Evolutionary conservation across 2,888 invertebrate species (phyloP), one percentile per base, ranked within the genome.

Genomic region (Brachylomia viminalis): DNA sequence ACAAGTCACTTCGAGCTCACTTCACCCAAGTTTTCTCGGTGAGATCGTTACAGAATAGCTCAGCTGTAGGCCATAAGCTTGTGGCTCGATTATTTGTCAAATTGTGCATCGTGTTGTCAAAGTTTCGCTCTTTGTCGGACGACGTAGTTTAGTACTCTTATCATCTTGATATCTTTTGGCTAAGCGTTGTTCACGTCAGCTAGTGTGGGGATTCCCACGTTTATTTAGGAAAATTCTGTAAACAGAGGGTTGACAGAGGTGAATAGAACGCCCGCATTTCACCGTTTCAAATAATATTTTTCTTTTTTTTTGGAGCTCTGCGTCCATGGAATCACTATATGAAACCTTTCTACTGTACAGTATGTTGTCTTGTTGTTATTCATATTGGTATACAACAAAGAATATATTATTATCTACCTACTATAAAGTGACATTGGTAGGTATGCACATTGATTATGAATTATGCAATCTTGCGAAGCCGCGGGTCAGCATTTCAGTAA

Each of bases 141-240:
- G 17, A 42, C 49, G 52, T 27, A 33, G 27, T 42, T 72, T 33
- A 49, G 10, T 27, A 42, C 2, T 74, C 42, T 79, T 66, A 73
- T 65, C 58, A 78, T 47, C 13, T 54, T 49, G 11, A 73, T 76
- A 72, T 45, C 49, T 23, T 45, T 77, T 79, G 42, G 61, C 49
- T 54, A 66, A 74, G 33, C 47, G 17, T 13, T 27, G 2, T 62
- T 45, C 23, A 33, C 61, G 74, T 66, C 54, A 74, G 47, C 23
- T 15, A 6, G 10, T 49, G 17, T 13, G 54, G 66, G 72, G 20
- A 61, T 49, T 72, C 52, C 72, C 49, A 47, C 7, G 5, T 38
- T 52, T 52, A 69, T 10, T 59, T 52, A 30, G 17, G 2, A 2
- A n/a, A 69, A 33, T 71, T n/a, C 30, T 56, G 0, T 30, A 11